Base-by-base conservation (phyloP, 2,888 invertebrate species). In the Sphaerophoria taeniata region DNA sequence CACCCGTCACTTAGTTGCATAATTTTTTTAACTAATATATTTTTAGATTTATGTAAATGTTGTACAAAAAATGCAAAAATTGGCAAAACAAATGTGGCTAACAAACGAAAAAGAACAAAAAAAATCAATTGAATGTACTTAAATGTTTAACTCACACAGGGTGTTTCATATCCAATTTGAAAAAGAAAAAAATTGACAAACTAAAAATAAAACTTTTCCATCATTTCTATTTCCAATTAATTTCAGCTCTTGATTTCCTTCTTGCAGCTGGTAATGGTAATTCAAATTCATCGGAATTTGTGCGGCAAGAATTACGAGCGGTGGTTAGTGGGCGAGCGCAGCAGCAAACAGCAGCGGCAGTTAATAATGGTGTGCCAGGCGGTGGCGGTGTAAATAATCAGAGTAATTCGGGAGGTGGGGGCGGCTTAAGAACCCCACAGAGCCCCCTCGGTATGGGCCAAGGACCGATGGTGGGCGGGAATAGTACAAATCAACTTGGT, bases 261-360 rank as follows among this genome's bases (percentile, higher is more conserved):
- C 89, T 88, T 91, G 86, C 88, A 89, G 92, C 93, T 93, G 94
- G 94, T 89, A 93, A 92, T 89, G 94, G 93, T 24, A 24, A 24
- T 89, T 94, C 94, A 90, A 95, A 94, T 91, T 94, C 95, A 81
- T 96, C 97, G 67, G 98, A 98, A 93, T 98, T 96, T 93, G 98
- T 98, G 88, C 95, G 97, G 90, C 97, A 98, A 93, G 97, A 98
- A 93, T 93, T 98, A 89, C 94, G 98, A 88, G 97, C 97, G 63
- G 95, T 96, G 87, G 97, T 98, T 80, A 97, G 96, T 88, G 97
- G 96, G 72, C 94, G 98, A 89, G 96, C 96, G 47, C 93, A 94
- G 88, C 91, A 92, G 84, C 90, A 90, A 56, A 89, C 90, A 45
- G 93, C 93, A 43, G 90, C 90, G 24, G 89, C 89, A 39, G 88